phyloP scores from a whole-genome alignment of 2,113 vertebrate species.

The Chloropsis cyanopogon region DNA sequence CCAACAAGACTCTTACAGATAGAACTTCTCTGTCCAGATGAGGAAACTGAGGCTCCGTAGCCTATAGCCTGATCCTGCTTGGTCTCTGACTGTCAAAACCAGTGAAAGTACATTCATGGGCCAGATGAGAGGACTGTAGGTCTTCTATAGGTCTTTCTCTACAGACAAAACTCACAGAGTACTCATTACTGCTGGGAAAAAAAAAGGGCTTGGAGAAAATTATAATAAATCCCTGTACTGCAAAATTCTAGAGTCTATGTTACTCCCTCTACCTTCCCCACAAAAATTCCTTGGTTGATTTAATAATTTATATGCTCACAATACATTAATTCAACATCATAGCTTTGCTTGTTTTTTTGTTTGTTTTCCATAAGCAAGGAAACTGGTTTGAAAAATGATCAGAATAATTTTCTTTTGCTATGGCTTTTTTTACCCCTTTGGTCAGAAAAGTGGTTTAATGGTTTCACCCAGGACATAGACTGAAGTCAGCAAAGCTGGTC shows the following conservation, averaged over 20 bases:
- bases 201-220: not conserved
- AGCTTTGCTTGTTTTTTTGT: not conserved
- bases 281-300: not conserved
- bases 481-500: not conserved
- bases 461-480: not conserved
- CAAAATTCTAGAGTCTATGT: not conserved
- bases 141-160: not conserved
- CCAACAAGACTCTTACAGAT: not conserved
- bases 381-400: not conserved
- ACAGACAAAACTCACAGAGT: not conserved
- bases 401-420: not conserved
- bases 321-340: not conserved
- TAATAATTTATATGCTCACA: not conserved
- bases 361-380: not conserved
- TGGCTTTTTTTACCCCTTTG: not conserved
- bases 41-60: not conserved
- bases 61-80: not conserved
- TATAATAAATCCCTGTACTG: not conserved
- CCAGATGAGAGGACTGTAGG: not conserved
- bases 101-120: not conserved
- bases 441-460: not conserved
- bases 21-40: not conserved
- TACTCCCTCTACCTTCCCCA: not conserved
- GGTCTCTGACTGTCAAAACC: not conserved
- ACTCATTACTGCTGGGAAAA: not conserved